Conservation (phyloP, 2,113 vertebrate species). For the Hiodon alosoides region DNA sequence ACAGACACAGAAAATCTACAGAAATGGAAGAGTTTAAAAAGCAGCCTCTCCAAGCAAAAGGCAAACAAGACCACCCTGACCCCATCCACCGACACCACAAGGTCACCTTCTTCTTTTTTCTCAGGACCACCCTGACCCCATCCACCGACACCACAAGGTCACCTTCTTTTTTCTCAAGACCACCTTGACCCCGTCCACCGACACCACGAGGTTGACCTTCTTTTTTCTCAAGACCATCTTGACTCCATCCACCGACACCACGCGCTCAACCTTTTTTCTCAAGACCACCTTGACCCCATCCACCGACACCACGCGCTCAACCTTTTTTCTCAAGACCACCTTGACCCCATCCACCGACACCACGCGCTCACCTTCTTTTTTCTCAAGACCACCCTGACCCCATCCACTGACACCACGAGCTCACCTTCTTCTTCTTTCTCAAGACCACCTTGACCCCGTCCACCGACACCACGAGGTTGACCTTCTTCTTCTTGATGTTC, state of each 20-base stretch:
- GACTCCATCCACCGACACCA: constrained; percentile 82
- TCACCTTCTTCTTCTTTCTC: constrained; percentile 91
- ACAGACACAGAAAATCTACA: background rate
- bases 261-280: constrained; percentile 91
- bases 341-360: constrained; percentile 62
- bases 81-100: constrained; percentile 32
- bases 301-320: constrained; percentile 46
- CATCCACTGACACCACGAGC: constrained; percentile 41
- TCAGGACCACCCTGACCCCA: constrained; percentile 80
- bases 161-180: constrained; percentile 89
- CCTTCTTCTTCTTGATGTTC: constrained; percentile 98
- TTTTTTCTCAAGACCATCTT: constrained; percentile 91
- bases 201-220: constrained; percentile 89
- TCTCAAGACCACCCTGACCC: constrained; percentile 81
- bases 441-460: constrained; percentile 83
- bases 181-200: constrained; percentile 83
- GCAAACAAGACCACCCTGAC: constrained; percentile 76
- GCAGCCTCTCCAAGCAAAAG: background rate
- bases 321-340: constrained; percentile 87
- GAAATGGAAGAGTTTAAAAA: too few relatives aligned
- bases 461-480: constrained; percentile 84
- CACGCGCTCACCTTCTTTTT: constrained; percentile 77
- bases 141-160: constrained; percentile 71
- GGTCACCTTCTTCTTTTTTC: constrained; percentile 89
- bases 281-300: constrained; percentile 79